Percentiles rank a stretch among this genome's conserved stretches.
These are phyloP conservation scores for Mellilla xanthometata DNA, from an alignment of 2,888 invertebrate species.

Conservation along the genomic window DNA sequence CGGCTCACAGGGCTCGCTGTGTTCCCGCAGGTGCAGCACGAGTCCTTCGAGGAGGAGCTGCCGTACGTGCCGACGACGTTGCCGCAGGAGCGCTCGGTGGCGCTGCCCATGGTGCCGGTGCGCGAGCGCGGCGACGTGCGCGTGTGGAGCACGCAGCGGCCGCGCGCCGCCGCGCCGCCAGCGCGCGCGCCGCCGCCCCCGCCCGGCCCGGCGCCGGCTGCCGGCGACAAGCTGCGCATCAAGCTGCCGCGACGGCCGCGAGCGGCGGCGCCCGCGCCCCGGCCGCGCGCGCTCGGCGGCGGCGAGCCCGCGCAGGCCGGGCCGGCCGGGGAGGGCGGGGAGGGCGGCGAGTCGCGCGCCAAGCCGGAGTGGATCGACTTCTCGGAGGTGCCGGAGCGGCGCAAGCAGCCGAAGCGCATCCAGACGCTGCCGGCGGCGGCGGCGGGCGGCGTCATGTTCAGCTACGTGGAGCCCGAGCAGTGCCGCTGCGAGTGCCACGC, in stretches of 20 bases:
- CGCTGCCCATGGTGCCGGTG: constrained; percentile 91
- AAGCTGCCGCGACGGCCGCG: constrained; percentile 62
- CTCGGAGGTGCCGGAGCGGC: constrained; percentile 91
- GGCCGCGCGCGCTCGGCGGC: constrained; percentile 32
- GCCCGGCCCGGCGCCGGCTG: constrained; percentile 33
- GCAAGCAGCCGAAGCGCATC: constrained; percentile 91
- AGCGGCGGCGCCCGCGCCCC: constrained; percentile 33
- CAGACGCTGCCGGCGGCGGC: constrained; percentile 88
- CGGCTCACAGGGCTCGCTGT: no score
- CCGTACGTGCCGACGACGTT: constrained; percentile 95
- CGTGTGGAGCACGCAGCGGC: constrained; percentile 65
- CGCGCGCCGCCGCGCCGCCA: constrained; percentile 88
- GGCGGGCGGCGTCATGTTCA: constrained; percentile 75
- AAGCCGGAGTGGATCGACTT: constrained; percentile 91
- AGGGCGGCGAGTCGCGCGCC: constrained; percentile 41
- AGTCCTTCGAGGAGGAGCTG: constrained; percentile 93
- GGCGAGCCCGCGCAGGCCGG: constrained; percentile 53
- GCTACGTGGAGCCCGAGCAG: constrained; percentile 93
- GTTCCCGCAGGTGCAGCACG: constrained; percentile 73
- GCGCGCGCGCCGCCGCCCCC: constrained; percentile 41
- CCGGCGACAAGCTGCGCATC: constrained; percentile 66
- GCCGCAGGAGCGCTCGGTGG: constrained; percentile 91
- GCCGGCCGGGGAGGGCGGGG: no score
- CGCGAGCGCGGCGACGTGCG: constrained; percentile 64
- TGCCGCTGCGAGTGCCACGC: constrained; percentile 95